A percentile compares a stretch with the other conserved stretches of the same genome.
Evolutionary conservation across 2,888 invertebrate species (phyloP).

Genomic region (Pardosa pseudoannulata): DNA sequence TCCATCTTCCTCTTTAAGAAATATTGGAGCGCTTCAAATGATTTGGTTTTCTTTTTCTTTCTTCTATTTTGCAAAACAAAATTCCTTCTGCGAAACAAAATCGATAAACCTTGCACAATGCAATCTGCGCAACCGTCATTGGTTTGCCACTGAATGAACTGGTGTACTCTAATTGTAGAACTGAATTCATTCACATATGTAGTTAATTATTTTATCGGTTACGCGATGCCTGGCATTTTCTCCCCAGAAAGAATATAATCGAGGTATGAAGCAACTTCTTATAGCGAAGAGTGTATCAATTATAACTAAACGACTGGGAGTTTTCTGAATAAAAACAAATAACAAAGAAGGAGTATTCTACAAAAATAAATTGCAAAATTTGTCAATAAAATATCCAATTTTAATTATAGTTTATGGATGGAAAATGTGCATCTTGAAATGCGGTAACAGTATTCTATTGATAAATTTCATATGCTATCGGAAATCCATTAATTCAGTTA

Average conservation of each 20-base stretch:
- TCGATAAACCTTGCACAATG: not conserved
- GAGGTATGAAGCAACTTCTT: not conserved
- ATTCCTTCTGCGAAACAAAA: not conserved
- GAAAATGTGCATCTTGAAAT: slow-evolving; percentile 26
- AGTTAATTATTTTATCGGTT: slow-evolving; percentile 3
- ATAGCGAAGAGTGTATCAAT: slow-evolving; percentile 21
- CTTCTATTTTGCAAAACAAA: too few species aligned
- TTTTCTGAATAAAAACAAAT: slow-evolving; percentile 1
- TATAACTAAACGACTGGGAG: slow-evolving; percentile 19
- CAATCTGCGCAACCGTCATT: not conserved
- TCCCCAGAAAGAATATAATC: not conserved
- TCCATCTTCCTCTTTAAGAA: too few species aligned
- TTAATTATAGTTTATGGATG: slow-evolving; percentile 36
- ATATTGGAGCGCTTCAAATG: too few species aligned
- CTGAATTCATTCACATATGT: slow-evolving; percentile 9
- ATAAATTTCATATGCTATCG: slow-evolving; percentile 62
- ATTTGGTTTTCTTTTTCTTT: too few species aligned
- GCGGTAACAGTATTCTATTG: slow-evolving; percentile 44
- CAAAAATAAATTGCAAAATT: slow-evolving; percentile 56
- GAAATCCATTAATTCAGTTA: slow-evolving; percentile 57
- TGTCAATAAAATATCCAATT: slow-evolving; percentile 64
- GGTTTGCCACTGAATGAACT: not conserved
- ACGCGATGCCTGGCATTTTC: not conserved
- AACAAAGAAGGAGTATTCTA: not conserved
- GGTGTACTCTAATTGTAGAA: not conserved